A percentile compares a stretch with the other conserved stretches of the same genome.
Conservation (phyloP, 64 coral and sea anemone genomes). For the Actinia tenebrosa region DNA sequence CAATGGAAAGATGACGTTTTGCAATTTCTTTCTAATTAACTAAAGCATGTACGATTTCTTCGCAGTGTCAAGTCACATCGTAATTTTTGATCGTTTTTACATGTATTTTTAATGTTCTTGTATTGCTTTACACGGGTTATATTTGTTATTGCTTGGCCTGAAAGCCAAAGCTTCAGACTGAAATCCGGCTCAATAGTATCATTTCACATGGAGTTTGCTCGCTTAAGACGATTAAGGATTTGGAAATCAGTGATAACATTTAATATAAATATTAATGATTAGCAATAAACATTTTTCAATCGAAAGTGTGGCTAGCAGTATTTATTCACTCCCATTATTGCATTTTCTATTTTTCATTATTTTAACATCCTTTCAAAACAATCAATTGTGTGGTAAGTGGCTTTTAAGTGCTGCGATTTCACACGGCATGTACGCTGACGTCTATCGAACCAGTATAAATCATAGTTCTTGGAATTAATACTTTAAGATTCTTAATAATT, state of each 20-base stretch:
- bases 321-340: not conserved
- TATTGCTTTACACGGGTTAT: no score
- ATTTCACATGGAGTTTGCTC: no score
- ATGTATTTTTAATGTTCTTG: no score
- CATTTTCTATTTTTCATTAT: not conserved
- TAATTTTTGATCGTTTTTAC: no score
- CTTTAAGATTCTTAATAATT: not conserved
- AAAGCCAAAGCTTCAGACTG: no score
- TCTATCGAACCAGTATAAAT: not conserved
- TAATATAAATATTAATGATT: no score
- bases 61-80: not conserved
- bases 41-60: not conserved
- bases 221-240: not conserved
- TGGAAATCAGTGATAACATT: no score
- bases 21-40: not conserved
- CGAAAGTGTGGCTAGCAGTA: not conserved
- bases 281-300: not conserved
- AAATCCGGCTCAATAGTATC: no score
- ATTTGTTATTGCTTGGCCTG: no score
- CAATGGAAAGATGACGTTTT: not conserved
- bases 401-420: not conserved
- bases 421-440: not conserved
- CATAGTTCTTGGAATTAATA: not conserved
- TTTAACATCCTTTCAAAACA: not conserved
- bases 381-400: not conserved